phyloP scores from a whole-genome alignment of 1,140 invertebrate species.

The Eufriesea mexicana region DNA sequence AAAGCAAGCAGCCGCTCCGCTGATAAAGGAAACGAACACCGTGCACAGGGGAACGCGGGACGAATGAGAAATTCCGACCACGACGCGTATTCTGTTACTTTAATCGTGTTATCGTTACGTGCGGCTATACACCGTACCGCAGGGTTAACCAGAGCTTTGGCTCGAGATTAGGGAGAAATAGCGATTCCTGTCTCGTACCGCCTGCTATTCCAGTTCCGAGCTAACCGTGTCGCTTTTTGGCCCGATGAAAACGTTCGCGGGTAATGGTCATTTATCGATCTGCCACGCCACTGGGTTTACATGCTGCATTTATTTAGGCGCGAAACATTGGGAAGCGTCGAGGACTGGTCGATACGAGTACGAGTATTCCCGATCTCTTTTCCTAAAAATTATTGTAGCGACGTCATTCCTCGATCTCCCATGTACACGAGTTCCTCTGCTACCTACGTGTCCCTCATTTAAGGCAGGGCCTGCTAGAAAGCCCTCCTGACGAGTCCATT shows the following conservation, averaged over 20 bases:
- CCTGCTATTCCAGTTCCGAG: not conserved
- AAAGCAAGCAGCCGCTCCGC: not conserved
- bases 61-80: conserved; percentile 11
- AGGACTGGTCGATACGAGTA: too few relatives aligned
- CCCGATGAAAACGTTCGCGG: not conserved
- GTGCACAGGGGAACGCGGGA: not conserved
- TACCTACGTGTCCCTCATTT: too few relatives aligned
- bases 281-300: too few relatives aligned
- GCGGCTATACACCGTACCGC: not conserved
- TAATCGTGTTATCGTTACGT: conserved; percentile 28
- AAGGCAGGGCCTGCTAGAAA: too few relatives aligned
- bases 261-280: too few relatives aligned
- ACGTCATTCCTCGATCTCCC: too few relatives aligned
- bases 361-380: too few relatives aligned
- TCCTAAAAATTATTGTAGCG: too few relatives aligned
- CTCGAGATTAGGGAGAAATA: conserved; percentile 16
- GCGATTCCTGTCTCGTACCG: not conserved
- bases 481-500: too few relatives aligned
- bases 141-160: not conserved
- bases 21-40: conserved; percentile 33
- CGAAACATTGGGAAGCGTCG: too few relatives aligned
- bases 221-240: not conserved
- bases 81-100: conserved; percentile 7
- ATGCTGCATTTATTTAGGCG: too few relatives aligned
- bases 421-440: too few relatives aligned